Conservation (phyloP, 2,113 vertebrate genomes). For the Monarcha castaneiventris region DNA sequence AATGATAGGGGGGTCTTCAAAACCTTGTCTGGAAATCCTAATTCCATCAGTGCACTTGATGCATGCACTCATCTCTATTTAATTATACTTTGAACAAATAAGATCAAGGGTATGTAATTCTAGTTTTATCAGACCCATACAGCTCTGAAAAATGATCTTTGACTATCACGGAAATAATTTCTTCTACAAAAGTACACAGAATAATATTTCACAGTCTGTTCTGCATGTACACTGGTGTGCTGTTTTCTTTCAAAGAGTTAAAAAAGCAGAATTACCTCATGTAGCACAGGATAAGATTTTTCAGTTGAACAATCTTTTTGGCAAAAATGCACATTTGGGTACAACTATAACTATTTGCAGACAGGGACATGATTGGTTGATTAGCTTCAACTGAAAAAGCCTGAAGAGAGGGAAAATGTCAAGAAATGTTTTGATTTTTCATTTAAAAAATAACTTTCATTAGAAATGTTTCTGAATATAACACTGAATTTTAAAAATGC, state of each 20-base stretch:
- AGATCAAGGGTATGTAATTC: not conserved
- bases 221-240: not conserved
- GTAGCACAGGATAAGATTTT: not conserved
- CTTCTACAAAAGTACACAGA: not conserved
- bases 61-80: not conserved
- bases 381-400: not conserved
- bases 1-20: not conserved
- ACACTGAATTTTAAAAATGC: not conserved
- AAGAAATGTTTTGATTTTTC: not conserved
- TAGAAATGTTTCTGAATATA: not conserved
- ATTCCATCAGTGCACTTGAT: not conserved
- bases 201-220: not conserved
- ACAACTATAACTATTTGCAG: not conserved
- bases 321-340: not conserved
- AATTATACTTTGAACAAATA: not conserved
- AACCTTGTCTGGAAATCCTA: not conserved
- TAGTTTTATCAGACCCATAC: not conserved
- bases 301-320: not conserved
- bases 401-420: not conserved
- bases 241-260: not conserved
- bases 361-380: not conserved
- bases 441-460: not conserved
- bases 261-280: not conserved
- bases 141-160: not conserved
- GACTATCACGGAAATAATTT: not conserved